Conservation (phyloP, 2,797 vertebrate species). For the Pygocentrus nattereri region DNA sequence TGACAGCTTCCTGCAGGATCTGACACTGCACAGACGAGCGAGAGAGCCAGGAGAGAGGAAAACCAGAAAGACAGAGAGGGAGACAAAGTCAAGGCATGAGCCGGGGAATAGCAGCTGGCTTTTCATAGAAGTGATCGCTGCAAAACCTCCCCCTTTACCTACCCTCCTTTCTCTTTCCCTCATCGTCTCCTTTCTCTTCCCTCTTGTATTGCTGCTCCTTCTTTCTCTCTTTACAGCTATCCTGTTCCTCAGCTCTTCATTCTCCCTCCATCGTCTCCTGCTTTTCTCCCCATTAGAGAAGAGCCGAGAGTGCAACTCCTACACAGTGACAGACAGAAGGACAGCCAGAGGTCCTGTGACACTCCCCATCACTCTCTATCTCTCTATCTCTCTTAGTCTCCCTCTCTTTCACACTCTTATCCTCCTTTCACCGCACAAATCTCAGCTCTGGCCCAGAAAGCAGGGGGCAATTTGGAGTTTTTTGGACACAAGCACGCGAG, state of each 20-base stretch:
- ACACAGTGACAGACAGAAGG: slow-evolving; percentile 59
- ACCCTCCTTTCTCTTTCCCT: slow-evolving; percentile 57
- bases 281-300: slow-evolving; percentile 43
- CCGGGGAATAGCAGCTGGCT: slow-evolving; percentile 61
- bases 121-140: slow-evolving; percentile 59
- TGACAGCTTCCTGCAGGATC: slow-evolving; percentile 57
- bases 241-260: slow-evolving; percentile 61
- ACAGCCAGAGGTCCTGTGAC: slow-evolving; percentile 58
- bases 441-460: slow-evolving; percentile 65
- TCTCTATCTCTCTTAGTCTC: background rate
- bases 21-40: slow-evolving; percentile 42
- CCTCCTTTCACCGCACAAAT: slow-evolving; percentile 64
- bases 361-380: slow-evolving; percentile 45
- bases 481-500: slow-evolving; percentile 77
- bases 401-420: background rate
- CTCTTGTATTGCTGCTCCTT: slow-evolving; percentile 51
- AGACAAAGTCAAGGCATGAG: slow-evolving; percentile 62
- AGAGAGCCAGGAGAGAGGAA: slow-evolving; percentile 30
- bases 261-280: slow-evolving; percentile 61
- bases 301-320: slow-evolving; percentile 37
- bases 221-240: slow-evolving; percentile 41
- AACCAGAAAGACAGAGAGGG: slow-evolving; percentile 18
- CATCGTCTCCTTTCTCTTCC: slow-evolving; percentile 63
- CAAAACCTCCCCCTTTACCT: slow-evolving; percentile 58
- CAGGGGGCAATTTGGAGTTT: slow-evolving; percentile 81